A percentile compares a stretch with the other conserved stretches of the same genome.
Evolutionary conservation across 1,140 invertebrate species (phyloP).

Genomic region (Habropoda laboriosa): DNA sequence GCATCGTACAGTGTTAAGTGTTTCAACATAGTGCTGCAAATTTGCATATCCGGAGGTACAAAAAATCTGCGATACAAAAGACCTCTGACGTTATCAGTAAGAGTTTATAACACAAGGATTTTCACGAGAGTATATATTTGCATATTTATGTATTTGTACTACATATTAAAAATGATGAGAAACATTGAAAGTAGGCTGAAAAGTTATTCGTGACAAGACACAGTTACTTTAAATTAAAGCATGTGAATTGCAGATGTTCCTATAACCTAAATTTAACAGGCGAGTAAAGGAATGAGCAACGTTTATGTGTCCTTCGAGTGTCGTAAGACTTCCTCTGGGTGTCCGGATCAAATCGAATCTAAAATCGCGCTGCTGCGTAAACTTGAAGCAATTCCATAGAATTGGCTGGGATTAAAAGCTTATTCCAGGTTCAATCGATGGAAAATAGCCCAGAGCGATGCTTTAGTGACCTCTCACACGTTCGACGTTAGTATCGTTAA

Average conservation of each 20-base stretch:
- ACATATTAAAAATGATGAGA: too few species aligned
- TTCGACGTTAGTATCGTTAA: slow-evolving; percentile 2
- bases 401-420: slow-evolving; percentile 19
- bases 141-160: too few species aligned
- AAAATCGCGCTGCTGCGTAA: not conserved
- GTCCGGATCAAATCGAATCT: slow-evolving; percentile 12
- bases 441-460: not conserved
- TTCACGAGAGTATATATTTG: too few species aligned
- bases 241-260: not conserved
- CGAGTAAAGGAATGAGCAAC: not conserved
- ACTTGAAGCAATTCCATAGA: slow-evolving; percentile 5
- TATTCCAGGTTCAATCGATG: slow-evolving; percentile 19
- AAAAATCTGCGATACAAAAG: too few species aligned
- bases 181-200: too few species aligned
- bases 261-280: slow-evolving; percentile 17
- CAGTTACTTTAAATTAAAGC: too few species aligned
- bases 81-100: too few species aligned
- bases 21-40: too few species aligned
- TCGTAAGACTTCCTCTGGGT: not conserved
- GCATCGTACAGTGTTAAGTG: too few species aligned
- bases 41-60: too few species aligned
- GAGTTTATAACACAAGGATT: too few species aligned
- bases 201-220: too few species aligned
- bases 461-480: not conserved
- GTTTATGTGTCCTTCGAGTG: slow-evolving; percentile 9